A percentile compares a stretch with the other conserved stretches of the same genome.
phyloP scores from a whole-genome alignment of 2,888 invertebrate species.

The Ypsolopha sequella region DNA sequence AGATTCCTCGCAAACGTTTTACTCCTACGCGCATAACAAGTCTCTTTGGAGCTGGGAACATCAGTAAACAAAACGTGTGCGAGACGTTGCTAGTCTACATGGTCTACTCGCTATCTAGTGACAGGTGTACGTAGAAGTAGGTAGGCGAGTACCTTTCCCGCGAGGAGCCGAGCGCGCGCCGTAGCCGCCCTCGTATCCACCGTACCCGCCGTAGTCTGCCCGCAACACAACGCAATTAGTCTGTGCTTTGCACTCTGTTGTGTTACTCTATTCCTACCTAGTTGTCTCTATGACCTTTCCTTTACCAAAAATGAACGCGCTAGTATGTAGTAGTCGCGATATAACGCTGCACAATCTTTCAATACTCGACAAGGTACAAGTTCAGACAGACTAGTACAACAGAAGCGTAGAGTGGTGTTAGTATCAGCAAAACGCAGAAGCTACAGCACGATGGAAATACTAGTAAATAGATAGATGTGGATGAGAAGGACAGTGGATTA shows the following conservation, averaged over 20 bases:
- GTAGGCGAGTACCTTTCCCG: conserved; percentile 82
- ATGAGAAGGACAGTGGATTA: conserved; percentile 37
- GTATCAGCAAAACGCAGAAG: no score
- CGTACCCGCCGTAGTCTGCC: conserved; percentile 89
- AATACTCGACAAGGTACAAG: no score
- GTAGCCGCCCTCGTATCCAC: conserved; percentile 91
- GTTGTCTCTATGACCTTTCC: neutral
- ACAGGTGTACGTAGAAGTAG: conserved; percentile 14
- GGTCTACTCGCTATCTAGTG: conserved; percentile 8
- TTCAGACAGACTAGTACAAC: no score
- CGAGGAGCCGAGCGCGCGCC: conserved; percentile 89
- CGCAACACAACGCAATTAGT: conserved; percentile 71
- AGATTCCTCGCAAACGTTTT: conserved; percentile 1
- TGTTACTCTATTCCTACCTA: neutral
- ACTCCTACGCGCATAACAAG: neutral
- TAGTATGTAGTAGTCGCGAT: no score
- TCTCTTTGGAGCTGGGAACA: neutral
- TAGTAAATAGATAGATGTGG: conserved; percentile 14
- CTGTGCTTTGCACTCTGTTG: conserved; percentile 9
- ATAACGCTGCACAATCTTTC: no score
- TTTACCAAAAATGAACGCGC: neutral
- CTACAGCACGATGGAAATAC: neutral
- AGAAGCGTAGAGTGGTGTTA: no score
- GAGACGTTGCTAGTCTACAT: neutral
- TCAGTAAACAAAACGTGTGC: conserved; percentile 10